Evolutionary conservation across 1,140 invertebrate species (phyloP).

Genomic region (Brachionus calyciflorus): DNA sequence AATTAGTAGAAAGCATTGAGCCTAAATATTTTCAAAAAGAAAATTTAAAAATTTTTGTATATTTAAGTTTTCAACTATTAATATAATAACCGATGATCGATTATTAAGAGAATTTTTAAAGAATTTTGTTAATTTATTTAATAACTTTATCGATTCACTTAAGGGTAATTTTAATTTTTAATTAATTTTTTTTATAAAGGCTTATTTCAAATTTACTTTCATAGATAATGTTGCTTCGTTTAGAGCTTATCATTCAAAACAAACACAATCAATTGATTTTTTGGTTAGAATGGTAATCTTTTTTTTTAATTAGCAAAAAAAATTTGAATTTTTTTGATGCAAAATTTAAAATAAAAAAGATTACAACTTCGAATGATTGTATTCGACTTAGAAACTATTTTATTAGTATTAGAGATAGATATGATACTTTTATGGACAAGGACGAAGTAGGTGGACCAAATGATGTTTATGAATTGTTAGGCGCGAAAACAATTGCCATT

Average conservation of each 20-base stretch:
- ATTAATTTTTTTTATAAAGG: too few relatives aligned
- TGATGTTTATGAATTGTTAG: conserved; percentile 30
- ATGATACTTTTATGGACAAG: conserved; percentile 37
- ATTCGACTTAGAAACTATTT: conserved; percentile 8
- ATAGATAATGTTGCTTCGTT: conserved; percentile 5
- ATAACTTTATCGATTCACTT: conserved; percentile 10
- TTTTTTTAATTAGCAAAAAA: not conserved
- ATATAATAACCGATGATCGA: not conserved
- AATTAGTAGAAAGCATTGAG: too few relatives aligned
- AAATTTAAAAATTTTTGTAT: not conserved
- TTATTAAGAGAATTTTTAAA: conserved; percentile 16
- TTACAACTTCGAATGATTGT: conserved; percentile 39
- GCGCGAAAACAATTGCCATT: not conserved
- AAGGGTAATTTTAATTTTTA: not conserved
- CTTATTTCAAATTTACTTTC: not conserved
- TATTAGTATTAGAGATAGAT: conserved; percentile 1
- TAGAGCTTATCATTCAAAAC: conserved; percentile 28
- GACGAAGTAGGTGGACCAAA: conserved; percentile 37
- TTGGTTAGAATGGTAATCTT: not conserved
- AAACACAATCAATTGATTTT: not conserved
- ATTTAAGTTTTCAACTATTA: not conserved
- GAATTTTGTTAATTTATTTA: not conserved
- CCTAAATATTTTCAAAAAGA: too few relatives aligned
- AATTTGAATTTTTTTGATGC: not conserved
- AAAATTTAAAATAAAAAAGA: not conserved